phyloP scores from a whole-genome alignment of 2,797 vertebrate species.

The Cheirogaleus major region DNA sequence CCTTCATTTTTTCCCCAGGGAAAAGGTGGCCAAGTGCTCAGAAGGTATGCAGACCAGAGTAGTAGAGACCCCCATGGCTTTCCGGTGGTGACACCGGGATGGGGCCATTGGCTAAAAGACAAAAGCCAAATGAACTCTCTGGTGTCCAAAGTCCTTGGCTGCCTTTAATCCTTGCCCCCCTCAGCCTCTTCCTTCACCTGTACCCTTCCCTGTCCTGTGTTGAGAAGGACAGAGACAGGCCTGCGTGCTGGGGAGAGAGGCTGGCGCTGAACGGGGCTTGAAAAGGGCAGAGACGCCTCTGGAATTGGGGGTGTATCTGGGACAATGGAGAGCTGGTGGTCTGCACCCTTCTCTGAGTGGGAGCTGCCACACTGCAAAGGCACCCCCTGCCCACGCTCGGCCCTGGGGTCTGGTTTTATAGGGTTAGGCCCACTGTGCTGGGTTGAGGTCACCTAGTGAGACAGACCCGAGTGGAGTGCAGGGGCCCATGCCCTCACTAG shows the following conservation, averaged over 20 bases:
- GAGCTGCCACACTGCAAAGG: neutral
- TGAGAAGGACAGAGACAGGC: neutral
- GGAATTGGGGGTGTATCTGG: neutral
- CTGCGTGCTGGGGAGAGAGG: neutral
- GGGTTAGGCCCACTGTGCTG: neutral
- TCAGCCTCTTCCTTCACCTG: neutral
- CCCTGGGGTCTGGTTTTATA: neutral
- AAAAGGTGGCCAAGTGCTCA: neutral
- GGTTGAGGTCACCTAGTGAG: neutral
- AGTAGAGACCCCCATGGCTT: rapidly evolving
- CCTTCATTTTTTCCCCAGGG: neutral
- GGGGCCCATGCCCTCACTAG: neutral
- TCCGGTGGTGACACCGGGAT: neutral
- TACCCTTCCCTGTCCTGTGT: neutral
- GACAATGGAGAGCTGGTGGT: neutral
- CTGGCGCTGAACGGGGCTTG: neutral
- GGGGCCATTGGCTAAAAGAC: neutral
- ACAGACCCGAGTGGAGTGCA: neutral
- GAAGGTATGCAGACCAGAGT: neutral
- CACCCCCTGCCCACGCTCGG: neutral
- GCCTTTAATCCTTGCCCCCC: neutral
- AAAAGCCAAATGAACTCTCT: neutral
- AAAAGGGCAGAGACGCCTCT: neutral
- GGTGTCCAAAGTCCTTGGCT: neutral
- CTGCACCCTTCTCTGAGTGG: neutral